Percentiles rank a stretch among this genome's conserved stretches.
These are phyloP conservation scores for Cyanistes caeruleus DNA, from an alignment of 2,113 vertebrate genomes.

Conservation along the genomic window DNA sequence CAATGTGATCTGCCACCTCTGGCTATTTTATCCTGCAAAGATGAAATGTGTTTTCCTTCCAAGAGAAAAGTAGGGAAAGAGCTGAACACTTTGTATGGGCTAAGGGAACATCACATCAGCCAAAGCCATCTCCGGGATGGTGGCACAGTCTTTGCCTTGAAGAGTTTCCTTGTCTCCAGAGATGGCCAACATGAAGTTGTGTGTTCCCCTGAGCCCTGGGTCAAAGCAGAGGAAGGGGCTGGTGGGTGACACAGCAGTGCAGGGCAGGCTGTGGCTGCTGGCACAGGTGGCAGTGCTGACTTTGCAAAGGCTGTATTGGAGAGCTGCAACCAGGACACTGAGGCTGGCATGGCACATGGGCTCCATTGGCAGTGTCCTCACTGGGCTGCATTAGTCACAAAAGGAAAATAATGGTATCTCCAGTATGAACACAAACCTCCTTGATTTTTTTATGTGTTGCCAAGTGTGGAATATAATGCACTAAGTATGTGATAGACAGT, in stretches of 20 bases:
- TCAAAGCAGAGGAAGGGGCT: neutral
- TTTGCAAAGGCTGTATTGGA: neutral
- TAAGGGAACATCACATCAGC: neutral
- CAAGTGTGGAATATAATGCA: neutral
- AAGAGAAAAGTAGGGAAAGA: neutral
- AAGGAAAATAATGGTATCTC: neutral
- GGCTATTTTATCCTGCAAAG: neutral
- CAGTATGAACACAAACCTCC: neutral
- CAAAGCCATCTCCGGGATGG: neutral
- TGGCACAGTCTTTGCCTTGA: neutral
- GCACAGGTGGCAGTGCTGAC: neutral
- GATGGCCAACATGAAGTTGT: fast-evolving
- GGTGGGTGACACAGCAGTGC: neutral
- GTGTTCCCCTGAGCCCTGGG: neutral
- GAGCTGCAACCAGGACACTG: neutral
- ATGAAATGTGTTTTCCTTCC: neutral
- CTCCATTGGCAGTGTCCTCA: neutral
- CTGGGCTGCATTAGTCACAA: neutral
- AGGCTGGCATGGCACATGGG: fast-evolving
- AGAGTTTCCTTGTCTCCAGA: neutral
- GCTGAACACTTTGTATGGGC: neutral
- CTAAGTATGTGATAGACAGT: neutral
- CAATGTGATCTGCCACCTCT: neutral
- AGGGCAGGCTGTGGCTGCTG: neutral
- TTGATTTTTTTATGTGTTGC: neutral